Conservation (phyloP, 2,888 invertebrate species). For the Reticulitermes lucifugus region DNA sequence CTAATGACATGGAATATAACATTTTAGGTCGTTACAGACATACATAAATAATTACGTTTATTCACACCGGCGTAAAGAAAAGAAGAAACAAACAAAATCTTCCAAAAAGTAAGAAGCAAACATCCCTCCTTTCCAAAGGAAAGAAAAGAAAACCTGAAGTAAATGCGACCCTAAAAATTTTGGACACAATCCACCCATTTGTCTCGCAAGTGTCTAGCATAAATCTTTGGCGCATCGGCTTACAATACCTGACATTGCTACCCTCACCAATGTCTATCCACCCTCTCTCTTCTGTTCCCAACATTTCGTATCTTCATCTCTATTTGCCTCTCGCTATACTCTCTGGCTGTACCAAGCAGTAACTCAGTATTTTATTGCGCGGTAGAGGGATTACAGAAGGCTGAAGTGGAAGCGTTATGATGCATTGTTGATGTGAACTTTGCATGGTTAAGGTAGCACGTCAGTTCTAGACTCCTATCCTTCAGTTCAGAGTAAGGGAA, state of each 20-base stretch:
- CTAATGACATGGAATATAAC: neutral
- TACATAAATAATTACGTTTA: neutral
- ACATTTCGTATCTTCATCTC: constrained; percentile 23
- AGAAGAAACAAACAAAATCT: neutral
- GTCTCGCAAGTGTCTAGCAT: constrained; percentile 80
- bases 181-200: constrained; percentile 83
- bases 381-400: constrained; percentile 39
- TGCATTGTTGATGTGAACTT: constrained; percentile 43
- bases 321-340: neutral
- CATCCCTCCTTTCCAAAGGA: neutral
- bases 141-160: constrained; percentile 55
- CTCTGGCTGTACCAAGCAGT: constrained; percentile 35
- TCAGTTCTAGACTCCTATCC: neutral
- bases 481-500: neutral
- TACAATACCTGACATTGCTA: constrained; percentile 47
- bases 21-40: neutral
- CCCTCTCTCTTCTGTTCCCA: constrained; percentile 18
- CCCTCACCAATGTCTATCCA: neutral
- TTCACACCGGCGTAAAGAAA: constrained; percentile 7
- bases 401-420: constrained; percentile 39
- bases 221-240: constrained; percentile 66
- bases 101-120: neutral
- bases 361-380: constrained; percentile 48
- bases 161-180: constrained; percentile 84
- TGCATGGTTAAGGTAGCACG: constrained; percentile 38